Evolutionary conservation across 2,113 vertebrate genomes (phyloP).

Genomic region (Aphelocoma coerulescens): DNA sequence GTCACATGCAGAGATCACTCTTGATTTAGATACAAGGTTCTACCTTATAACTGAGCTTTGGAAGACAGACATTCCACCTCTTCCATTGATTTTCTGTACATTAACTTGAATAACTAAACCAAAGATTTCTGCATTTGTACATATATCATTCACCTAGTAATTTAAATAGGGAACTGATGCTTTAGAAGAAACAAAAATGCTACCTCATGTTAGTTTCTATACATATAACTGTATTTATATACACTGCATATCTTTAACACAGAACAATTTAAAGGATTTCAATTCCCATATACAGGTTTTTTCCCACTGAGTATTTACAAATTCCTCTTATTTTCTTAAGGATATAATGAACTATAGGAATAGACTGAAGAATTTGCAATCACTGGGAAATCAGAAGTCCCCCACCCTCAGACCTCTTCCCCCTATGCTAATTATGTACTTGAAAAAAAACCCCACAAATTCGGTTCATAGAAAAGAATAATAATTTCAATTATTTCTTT

Average conservation of each 20-base stretch:
- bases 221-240: not conserved
- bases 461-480: not conserved
- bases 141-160: not conserved
- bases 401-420: not conserved
- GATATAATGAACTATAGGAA: not conserved
- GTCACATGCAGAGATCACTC: not conserved
- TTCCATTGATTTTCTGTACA: not conserved
- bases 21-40: not conserved
- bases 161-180: not conserved
- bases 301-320: not conserved
- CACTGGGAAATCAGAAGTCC: not conserved
- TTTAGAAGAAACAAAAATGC: not conserved
- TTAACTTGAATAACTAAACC: not conserved
- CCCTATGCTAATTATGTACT: not conserved
- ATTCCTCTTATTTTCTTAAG: not conserved
- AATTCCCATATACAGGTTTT: not conserved
- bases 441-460: not conserved
- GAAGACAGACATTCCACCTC: not conserved
- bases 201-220: not conserved
- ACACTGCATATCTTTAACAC: not conserved
- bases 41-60: not conserved
- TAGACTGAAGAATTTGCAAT: not conserved
- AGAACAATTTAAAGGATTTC: not conserved
- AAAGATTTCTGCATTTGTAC: not conserved
- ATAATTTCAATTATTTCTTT: not conserved